Conservation (phyloP, 2,113 vertebrate genomes). For the Eretmodus cyanostictus region DNA sequence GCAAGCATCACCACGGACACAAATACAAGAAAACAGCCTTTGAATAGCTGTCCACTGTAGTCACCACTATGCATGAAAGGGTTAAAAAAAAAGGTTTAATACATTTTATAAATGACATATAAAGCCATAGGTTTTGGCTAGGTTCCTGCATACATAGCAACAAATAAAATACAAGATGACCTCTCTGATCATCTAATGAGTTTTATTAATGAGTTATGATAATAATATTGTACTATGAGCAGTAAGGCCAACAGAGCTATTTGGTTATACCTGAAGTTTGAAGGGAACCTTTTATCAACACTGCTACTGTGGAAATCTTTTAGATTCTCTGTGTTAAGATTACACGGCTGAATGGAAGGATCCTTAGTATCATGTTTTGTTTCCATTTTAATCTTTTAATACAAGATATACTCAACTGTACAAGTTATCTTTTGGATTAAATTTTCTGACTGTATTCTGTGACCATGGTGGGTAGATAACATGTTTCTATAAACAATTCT, state of each 20-base stretch:
- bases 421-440: background rate
- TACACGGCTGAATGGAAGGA: background rate
- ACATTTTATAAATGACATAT: background rate
- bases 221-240: background rate
- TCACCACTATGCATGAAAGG: background rate
- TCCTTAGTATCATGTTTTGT: background rate
- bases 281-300: background rate
- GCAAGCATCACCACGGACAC: background rate
- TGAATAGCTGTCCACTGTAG: background rate
- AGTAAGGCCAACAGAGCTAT: no score
- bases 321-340: background rate
- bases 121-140: background rate
- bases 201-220: background rate
- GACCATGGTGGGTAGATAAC: background rate
- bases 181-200: background rate
- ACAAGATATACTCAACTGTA: background rate
- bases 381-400: background rate
- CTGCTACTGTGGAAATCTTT: background rate
- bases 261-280: background rate
- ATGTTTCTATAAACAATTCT: background rate
- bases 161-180: background rate
- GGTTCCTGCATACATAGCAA: background rate
- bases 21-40: background rate
- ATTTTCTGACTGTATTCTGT: background rate
- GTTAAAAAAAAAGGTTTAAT: slow-evolving; percentile 12